Evolutionary conservation across 1,140 invertebrate species (phyloP), one percentile per base, ranked within the genome.

Genomic region (Drosophila willistoni): DNA sequence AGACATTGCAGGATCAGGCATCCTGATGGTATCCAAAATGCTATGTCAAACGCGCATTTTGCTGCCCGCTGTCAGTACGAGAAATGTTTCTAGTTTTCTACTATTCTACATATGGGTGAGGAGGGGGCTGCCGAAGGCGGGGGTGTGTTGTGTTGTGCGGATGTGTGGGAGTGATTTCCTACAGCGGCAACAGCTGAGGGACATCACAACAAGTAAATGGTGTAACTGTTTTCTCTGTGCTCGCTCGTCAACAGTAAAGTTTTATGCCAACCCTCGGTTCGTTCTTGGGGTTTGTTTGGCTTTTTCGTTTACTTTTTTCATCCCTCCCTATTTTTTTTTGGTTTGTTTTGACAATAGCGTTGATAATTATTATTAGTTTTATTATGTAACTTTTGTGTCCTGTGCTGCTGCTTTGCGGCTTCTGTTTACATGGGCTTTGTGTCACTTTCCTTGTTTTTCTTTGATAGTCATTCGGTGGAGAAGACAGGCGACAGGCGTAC

Each of bases 331-430:
- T 66, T 64, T 61, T 29, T 61, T 68, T 62, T 34, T 66, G 33
- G 55, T 70, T 47, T 77, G 62, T 67, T 77, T 75, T 71, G 79
- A 87, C 83, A 89, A 89, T 86, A 80, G 79, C 83, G 69, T 87
- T 86, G 79, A 86, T 86, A 86, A 86, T 86, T 86, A 86, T 86
- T 86, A 86, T 86, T 87, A 87, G 79, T 87, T 83, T 83, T 79
- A 86, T 86, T 87, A 83, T 87, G 79, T 79, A 86, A 86, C 83
- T 86, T 77, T 87, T 68, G 70, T 67, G 81, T 79, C 66, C 67
- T 62, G 44, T 60, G 41, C 13, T 68, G 59, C 29, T 59, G 62
- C 41, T 62, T 55, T 55, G 57, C 36, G 65, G 71, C 61, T 71
- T 44, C 72, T 75, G 72, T 78, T 75, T 78, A 78, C 68, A 75